Percentiles rank a stretch among this genome's conserved stretches.
phyloP scores from a whole-genome alignment of 2,113 vertebrate species.

The Ailuropoda melanoleuca region DNA sequence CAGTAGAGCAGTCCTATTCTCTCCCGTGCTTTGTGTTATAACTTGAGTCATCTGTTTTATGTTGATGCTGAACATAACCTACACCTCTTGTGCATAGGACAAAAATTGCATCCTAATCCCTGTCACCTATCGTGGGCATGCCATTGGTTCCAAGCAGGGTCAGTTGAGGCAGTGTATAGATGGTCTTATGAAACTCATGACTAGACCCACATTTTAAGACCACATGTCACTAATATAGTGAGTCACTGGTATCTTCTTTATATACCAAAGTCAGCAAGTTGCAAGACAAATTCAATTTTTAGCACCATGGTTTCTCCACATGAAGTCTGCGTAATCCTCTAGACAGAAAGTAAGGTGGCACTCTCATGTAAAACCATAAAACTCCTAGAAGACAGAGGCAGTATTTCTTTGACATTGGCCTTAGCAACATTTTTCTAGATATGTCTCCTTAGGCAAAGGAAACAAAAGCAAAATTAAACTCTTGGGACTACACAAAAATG shows the following conservation, averaged over 20 bases:
- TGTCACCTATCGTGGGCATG: neutral
- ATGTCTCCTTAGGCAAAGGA: neutral
- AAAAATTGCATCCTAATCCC: constrained; percentile 22
- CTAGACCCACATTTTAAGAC: neutral
- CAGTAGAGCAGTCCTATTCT: neutral
- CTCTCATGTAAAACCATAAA: neutral
- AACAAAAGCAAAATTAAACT: neutral
- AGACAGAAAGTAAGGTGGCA: neutral
- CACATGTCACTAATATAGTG: neutral
- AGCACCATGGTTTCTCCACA: neutral
- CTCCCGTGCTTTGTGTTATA: constrained; percentile 3
- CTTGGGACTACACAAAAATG: neutral
- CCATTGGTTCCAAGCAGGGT: neutral
- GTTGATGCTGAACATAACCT: neutral
- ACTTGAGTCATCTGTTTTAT: constrained; percentile 30
- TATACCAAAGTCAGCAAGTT: neutral
- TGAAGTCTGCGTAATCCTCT: constrained; percentile 19
- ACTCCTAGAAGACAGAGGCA: neutral
- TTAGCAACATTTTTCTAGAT: neutral
- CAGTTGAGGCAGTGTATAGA: neutral
- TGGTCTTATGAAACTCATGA: neutral
- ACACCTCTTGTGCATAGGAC: neutral
- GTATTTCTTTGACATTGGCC: neutral
- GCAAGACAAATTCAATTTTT: neutral
- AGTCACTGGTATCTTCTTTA: constrained; percentile 5